Percentiles rank a stretch among this genome's conserved stretches.
Conservation (phyloP, 2,113 vertebrate species). For the Motacilla alba region DNA sequence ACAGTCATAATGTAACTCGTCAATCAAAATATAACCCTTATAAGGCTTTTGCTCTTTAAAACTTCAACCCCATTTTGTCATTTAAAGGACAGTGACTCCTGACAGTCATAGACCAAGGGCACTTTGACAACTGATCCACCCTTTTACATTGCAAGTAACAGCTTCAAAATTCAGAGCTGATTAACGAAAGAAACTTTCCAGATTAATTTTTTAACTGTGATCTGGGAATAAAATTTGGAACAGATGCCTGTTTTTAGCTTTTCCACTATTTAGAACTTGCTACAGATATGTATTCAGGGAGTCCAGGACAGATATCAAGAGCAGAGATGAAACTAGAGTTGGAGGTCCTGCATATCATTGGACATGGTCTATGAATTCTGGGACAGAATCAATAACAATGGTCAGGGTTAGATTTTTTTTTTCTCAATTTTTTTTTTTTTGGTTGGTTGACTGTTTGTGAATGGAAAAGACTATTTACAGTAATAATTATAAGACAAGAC, state of each 20-base stretch:
- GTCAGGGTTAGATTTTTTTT: too few species aligned
- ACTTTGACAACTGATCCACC: neutral
- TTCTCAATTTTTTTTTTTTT: fast-evolving
- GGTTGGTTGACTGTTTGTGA: neutral
- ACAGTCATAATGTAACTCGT: conserved; percentile 50
- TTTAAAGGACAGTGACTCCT: neutral
- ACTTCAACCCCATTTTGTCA: neutral
- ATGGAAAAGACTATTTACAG: neutral
- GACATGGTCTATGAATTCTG: neutral
- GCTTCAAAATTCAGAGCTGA: neutral
- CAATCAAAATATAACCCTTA: conserved; percentile 49
- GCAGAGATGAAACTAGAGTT: neutral
- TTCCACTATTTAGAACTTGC: neutral
- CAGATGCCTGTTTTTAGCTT: neutral
- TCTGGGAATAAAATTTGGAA: neutral
- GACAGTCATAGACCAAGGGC: conserved; percentile 19
- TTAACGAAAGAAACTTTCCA: neutral
- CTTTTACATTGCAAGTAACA: neutral
- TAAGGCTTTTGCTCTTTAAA: neutral
- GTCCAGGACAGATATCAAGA: neutral
- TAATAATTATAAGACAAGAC: neutral
- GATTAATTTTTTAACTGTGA: neutral
- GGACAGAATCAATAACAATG: neutral
- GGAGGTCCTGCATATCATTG: neutral
- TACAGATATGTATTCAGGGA: neutral